Evolutionary conservation across 1,140 invertebrate genomes (phyloP).

Genomic region (Gonatopus flavifemur): DNA sequence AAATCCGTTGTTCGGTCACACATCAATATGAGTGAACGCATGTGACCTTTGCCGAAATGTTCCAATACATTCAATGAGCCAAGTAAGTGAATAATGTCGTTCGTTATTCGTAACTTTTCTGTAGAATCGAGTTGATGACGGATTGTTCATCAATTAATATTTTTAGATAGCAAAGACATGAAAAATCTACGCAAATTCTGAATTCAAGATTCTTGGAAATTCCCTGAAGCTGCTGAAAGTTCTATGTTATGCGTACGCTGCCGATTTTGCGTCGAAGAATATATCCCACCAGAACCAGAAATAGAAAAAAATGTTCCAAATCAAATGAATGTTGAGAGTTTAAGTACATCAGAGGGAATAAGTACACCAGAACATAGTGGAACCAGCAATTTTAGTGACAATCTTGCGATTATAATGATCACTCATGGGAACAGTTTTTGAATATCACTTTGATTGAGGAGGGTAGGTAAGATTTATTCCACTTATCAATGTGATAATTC

Average conservation of each 20-base stretch:
- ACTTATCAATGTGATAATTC: too few species aligned
- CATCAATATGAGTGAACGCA: too few species aligned
- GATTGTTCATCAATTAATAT: not conserved
- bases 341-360: conserved; percentile 6
- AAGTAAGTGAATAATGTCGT: conserved; percentile 4
- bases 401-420: too few species aligned
- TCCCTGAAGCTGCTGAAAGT: conserved; percentile 3
- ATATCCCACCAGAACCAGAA: conserved; percentile 1
- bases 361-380: too few species aligned
- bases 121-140: conserved; percentile 1
- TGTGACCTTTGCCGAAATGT: too few species aligned
- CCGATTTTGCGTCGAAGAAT: conserved; percentile 3
- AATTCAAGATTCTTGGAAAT: conserved; percentile 3
- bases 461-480: too few species aligned
- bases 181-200: conserved; percentile 6
- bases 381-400: too few species aligned
- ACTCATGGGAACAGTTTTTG: too few species aligned
- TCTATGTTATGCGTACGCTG: conserved; percentile 8
- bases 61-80: conserved; percentile 6
- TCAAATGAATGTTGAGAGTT: conserved; percentile 7
- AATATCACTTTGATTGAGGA: too few species aligned
- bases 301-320: conserved; percentile 3
- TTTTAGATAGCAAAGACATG: conserved; percentile 2
- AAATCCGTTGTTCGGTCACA: too few species aligned
- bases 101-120: not conserved